Conservation (phyloP, 2,113 vertebrate genomes). For the Centropus bengalensis region DNA sequence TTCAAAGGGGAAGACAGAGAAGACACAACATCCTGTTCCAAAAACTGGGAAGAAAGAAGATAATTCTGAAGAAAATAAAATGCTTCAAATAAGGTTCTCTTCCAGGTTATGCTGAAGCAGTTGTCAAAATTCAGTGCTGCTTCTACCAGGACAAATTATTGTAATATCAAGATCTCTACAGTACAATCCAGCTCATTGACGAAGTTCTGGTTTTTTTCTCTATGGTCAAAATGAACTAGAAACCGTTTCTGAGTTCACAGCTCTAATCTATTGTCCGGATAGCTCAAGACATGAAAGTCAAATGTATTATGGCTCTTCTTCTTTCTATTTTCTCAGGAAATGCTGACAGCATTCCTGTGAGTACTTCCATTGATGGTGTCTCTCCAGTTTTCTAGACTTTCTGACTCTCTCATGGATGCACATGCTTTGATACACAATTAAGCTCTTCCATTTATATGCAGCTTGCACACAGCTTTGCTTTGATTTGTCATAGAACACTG, state of each 20-base stretch:
- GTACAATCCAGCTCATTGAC: background rate
- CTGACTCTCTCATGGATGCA: background rate
- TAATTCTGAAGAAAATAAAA: background rate
- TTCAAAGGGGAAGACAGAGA: background rate
- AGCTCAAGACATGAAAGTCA: background rate
- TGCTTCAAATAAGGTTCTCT: background rate
- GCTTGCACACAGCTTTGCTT: background rate
- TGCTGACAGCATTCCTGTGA: background rate
- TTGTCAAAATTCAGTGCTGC: background rate
- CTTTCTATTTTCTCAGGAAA: background rate
- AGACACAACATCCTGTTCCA: background rate
- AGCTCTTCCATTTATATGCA: background rate
- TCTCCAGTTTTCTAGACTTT: background rate
- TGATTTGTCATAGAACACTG: background rate
- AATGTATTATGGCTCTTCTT: background rate
- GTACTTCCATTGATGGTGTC: fast-evolving
- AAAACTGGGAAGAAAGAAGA: background rate
- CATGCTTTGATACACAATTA: background rate
- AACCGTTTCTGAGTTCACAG: background rate
- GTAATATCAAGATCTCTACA: background rate
- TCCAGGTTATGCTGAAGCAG: background rate
- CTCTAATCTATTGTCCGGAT: background rate
- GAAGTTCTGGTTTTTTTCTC: background rate
- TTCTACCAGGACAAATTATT: background rate
- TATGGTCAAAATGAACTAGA: background rate